Percentiles rank a stretch among this genome's conserved stretches.
Conservation (phyloP, 2,113 vertebrate genomes). For the Ellobius talpinus region DNA sequence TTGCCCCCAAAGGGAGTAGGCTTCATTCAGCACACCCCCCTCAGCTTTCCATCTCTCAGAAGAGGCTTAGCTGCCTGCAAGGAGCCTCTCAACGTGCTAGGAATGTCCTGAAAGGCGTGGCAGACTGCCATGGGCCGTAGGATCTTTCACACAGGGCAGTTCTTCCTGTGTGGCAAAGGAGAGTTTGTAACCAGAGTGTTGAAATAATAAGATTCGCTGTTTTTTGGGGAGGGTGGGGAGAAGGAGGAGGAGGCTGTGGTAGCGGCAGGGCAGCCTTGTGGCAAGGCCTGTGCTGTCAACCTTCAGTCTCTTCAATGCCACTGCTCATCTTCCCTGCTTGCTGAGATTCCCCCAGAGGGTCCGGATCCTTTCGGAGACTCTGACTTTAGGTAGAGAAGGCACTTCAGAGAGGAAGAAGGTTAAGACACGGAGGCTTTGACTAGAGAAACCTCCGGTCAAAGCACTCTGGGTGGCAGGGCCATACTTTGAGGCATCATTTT, state of each 20-base stretch:
- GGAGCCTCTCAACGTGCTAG: neutral
- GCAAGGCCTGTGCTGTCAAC: neutral
- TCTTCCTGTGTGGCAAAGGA: slow-evolving; percentile 38
- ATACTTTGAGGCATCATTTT: no score
- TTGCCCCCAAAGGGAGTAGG: neutral
- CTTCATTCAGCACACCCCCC: neutral
- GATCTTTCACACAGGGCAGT: neutral
- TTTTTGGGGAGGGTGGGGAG: no score
- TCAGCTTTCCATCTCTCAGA: neutral
- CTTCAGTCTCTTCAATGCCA: neutral
- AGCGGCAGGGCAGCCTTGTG: no score
- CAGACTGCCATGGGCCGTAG: neutral
- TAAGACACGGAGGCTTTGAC: neutral
- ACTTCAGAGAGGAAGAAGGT: neutral
- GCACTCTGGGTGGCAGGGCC: neutral
- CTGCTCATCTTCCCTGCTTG: neutral
- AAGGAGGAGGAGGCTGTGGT: no score
- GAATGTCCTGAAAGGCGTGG: neutral
- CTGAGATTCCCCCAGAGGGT: neutral
- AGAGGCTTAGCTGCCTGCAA: neutral
- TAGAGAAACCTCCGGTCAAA: neutral
- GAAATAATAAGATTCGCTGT: neutral
- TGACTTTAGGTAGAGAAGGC: neutral
- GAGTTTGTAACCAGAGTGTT: neutral
- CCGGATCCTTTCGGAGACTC: neutral